Base-by-base conservation (phyloP, 2,888 invertebrate genomes). In the Tetragonula carbonaria region DNA sequence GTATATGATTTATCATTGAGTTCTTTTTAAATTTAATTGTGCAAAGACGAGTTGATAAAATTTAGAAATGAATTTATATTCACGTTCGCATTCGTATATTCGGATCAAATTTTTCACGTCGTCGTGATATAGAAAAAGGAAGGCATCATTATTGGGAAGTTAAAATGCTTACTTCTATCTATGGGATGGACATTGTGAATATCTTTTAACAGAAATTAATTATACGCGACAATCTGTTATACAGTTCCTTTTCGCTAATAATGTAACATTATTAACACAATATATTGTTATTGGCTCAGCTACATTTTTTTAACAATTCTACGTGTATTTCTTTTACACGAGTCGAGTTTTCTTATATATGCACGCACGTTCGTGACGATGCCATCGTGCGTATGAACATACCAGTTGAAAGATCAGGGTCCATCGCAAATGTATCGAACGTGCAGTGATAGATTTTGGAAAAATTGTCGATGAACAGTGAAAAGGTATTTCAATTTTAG, bases 81-180 rank as follows among this genome's bases (percentile, higher is more conserved):
- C 38, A 11, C 21, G 2, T 11, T 53, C 5, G 0, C 23, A 23
- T 23, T 23, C 23, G 23, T 28, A 28, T 28, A 28, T 62, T 8
- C 1, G 28, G 6, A 14, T 62, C 2, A n/a, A 16, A n/a, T 59
- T 62, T 23, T 62, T 62, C 23, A 28, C 16, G 16, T 16, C 11
- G 8, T 23, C 23, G 14, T 16, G 2, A 53, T 21, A 38, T 98
- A 88, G 93, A 95, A 23, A 95, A 95, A 71, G 96, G 97, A 88
- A 95, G 96, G 91, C 97, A 98, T 91, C 97, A 98, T 94, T 98
- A 97, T 93, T 98, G 98, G 98, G 98, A 98, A 93, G 96, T 98
- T 74, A 97, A 98, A 94, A 97, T 98, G 95, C 95, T 97, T 0
- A 97, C 97, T 0, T 96, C 96, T 51, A 96, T 97, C 0, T 98